Evolutionary conservation across 2,797 vertebrate species (phyloP).

Genomic region (Harpagifer antarcticus): DNA sequence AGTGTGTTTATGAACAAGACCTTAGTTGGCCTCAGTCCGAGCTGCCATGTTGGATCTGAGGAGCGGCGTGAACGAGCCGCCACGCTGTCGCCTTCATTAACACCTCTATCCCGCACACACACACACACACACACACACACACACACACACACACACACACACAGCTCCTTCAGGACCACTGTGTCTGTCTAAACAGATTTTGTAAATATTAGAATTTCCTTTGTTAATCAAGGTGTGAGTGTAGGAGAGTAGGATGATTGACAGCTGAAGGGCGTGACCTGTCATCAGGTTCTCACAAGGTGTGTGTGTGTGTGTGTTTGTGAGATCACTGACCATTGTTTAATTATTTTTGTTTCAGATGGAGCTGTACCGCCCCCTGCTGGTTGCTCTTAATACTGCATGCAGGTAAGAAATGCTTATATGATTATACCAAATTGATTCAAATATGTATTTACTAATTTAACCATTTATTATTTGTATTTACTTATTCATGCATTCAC

Average conservation of each 20-base stretch:
- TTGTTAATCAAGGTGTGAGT: slow-evolving; percentile 14
- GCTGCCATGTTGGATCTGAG: slow-evolving; percentile 57
- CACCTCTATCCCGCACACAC: slow-evolving; percentile 13
- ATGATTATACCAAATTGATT: not conserved
- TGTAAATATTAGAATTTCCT: not conserved
- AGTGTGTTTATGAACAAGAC: slow-evolving; percentile 5
- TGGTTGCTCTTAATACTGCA: slow-evolving; percentile 29
- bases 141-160: slow-evolving; percentile 18
- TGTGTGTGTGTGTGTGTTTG: not conserved
- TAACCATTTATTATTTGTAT: too few species aligned
- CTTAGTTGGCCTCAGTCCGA: slow-evolving; percentile 21
- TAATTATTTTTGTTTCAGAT: not conserved
- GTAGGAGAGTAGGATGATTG: slow-evolving; percentile 11
- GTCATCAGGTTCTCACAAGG: not conserved
- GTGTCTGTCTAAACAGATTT: not conserved
- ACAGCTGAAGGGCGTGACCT: slow-evolving; percentile 11
- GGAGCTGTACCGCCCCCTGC: slow-evolving; percentile 31
- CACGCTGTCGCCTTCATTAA: slow-evolving; percentile 26
- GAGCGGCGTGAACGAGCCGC: slow-evolving; percentile 39
- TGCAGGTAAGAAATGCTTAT: too few species aligned
- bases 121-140: too few species aligned
- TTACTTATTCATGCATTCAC: too few species aligned
- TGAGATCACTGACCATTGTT: too few species aligned
- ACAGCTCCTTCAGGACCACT: not conserved
- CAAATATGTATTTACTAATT: not conserved